phyloP scores from a whole-genome alignment of 2,888 invertebrate genomes.

The Pherbina coryleti region DNA sequence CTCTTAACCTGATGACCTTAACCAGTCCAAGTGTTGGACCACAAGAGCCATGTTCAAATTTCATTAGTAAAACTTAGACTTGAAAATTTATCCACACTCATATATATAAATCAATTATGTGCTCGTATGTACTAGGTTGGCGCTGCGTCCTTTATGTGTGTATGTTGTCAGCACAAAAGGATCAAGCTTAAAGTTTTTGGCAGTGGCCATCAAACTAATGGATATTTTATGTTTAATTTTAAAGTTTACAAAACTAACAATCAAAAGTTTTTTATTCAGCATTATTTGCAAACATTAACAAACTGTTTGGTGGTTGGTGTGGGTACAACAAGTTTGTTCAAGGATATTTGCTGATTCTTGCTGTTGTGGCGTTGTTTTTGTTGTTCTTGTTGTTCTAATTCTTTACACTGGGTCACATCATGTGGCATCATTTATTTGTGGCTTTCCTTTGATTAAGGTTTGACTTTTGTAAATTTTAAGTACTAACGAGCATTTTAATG shows the following conservation, averaged over 20 bases:
- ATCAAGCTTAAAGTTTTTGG: neutral
- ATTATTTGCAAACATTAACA: conserved; percentile 24
- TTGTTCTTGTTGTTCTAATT: conserved; percentile 8
- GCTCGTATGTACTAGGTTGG: too few relatives aligned
- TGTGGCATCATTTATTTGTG: neutral
- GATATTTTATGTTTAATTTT: conserved; percentile 27
- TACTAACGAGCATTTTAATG: neutral
- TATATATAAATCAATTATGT: neutral
- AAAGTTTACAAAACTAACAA: conserved; percentile 8
- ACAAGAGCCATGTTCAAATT: neutral
- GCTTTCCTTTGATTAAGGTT: conserved; percentile 6
- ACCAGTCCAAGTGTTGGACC: neutral
- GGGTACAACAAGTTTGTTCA: neutral
- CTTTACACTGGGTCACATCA: neutral
- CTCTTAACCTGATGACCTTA: too few relatives aligned
- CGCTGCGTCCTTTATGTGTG: neutral
- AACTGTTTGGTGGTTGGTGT: neutral
- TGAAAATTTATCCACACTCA: neutral
- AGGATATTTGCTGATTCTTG: too few relatives aligned
- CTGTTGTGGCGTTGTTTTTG: neutral
- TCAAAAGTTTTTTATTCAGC: neutral
- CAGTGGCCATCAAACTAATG: conserved; percentile 19
- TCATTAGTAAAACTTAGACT: neutral
- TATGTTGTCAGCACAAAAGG: neutral
- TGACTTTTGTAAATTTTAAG: neutral